Base-by-base conservation (phyloP, 2,888 invertebrate genomes). In the Oligia strigilis region DNA sequence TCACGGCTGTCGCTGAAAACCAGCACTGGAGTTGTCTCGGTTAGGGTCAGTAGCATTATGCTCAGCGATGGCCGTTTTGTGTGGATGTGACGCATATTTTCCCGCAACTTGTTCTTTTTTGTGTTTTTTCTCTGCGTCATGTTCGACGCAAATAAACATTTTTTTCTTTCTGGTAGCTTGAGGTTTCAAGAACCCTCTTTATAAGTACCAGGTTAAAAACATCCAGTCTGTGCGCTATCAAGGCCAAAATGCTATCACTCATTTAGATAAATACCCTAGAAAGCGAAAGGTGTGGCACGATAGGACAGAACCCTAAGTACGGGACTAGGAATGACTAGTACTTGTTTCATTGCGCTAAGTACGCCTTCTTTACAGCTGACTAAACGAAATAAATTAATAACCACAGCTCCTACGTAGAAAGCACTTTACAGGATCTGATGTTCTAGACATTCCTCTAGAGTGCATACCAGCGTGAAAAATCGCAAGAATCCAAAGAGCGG, bases 401-500 rank as follows among this genome's bases (percentile, higher is more conserved):
- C 14, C 13, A 84, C 52, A 55, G 36, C 13, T 14, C 29, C 29
- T 40, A 29, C 40, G 14, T 36, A 43, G 52, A 64, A 60, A 67
- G 9, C 19, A 43, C 36, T 58, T 72, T n/a, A 58, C 62, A 58
- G 11, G 6, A 65, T 62, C 49, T 74, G 36, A 64, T 60, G 23
- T 72, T 84, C 72, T 58, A 66, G 62, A 81, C 23, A 40, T 71
- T 83, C 60, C 77, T 77, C 73, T 17, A 52, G 23, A 52, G 67
- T 46, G 58, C 71, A 72, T 60, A 60, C 58, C 77, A 77, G 70
- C 19, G 60, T 46, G n/a, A 71, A 66, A 71, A 60, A 79, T 78
- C 46, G 9, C 49, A 75, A 74, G 75, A 74, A 83, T 87, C 75
- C 66, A 77, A 75, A 83, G 77, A 49, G 67, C 73, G 23, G 67